Evolutionary conservation across 2,797 vertebrate genomes (phyloP), one percentile per base, ranked within the genome.

Genomic region (Melanotaenia parkinsoni): DNA sequence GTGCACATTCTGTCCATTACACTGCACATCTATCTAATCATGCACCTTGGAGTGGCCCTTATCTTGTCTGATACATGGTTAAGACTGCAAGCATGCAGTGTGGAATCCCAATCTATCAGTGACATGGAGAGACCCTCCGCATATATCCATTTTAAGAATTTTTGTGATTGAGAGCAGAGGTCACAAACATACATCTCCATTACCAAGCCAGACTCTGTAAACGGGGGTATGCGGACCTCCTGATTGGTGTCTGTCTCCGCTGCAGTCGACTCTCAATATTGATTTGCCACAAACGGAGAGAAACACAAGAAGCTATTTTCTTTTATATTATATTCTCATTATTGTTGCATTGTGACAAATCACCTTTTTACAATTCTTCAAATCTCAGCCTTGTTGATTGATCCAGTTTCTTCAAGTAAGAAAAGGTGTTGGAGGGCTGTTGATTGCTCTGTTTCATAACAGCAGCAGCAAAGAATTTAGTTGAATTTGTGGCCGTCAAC

Each of bases 151-250:
- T 81, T 71, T 40, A 80, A 87, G 84, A 83, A 79, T 73, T n/a
- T 54, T 79, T 75, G 77, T 94, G 92, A 94, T 94, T 93, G 94
- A 93, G 92, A 83, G 90, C 93, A 93, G 70, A 91, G 92, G 92
- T 93, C 87, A 87, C 14, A 24, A 74, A 72, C 82, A 79, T 58
- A 64, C 64, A 65, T 81, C 80, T 87, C 81, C 73, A 84, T 91
- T 91, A 86, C 85, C 77, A 86, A 89, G 82, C 76, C 28, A 3
- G 80, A 47, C 57, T 58, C 80, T 54, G 38, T 72, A 64, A 63
- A 84, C 64, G 58, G 22, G 72, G 12, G n/a, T 28, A 24, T 35
- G 24, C 58, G 8, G 65, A 70, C 51, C 35, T 35, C 45, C 69
- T 78, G 78, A 90, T 85, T 85, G 87, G 60, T 83, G 70, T 86